These are phyloP conservation scores for Conops quadrifasciatus DNA, from an alignment of 2,888 invertebrate species.

Conservation along the genomic window DNA sequence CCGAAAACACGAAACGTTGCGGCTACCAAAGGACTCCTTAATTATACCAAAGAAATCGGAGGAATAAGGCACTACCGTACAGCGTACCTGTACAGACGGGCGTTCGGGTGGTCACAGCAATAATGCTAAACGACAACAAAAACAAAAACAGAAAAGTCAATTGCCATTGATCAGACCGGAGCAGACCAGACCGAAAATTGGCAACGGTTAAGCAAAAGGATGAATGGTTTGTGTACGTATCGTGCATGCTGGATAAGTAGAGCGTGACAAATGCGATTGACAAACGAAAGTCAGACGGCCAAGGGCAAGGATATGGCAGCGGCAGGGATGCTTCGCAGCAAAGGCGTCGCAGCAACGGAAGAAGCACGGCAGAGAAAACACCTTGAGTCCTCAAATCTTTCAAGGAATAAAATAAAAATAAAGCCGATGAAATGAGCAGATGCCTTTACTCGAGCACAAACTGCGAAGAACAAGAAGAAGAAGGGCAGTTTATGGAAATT, in stretches of 20 bases:
- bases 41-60: background rate
- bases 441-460: no score
- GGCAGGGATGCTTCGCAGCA: no score
- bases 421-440: no score
- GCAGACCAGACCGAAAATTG: background rate
- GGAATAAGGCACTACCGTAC: background rate
- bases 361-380: background rate
- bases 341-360: background rate
- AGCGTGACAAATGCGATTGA: constrained; percentile 52
- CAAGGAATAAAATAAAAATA: no score
- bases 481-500: no score
- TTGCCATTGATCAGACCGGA: background rate
- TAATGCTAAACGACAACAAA: constrained; percentile 29
- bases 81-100: background rate
- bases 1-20: constrained; percentile 6
- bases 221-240: background rate
- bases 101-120: constrained; percentile 18
- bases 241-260: constrained; percentile 47
- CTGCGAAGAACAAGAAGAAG: no score
- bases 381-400: no score
- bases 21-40: background rate
- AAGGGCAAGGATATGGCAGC: background rate
- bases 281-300: constrained; percentile 25
- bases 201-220: background rate
- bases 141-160: background rate